Base-by-base conservation (phyloP, 2,888 invertebrate genomes). In the Phengaris alcon region DNA sequence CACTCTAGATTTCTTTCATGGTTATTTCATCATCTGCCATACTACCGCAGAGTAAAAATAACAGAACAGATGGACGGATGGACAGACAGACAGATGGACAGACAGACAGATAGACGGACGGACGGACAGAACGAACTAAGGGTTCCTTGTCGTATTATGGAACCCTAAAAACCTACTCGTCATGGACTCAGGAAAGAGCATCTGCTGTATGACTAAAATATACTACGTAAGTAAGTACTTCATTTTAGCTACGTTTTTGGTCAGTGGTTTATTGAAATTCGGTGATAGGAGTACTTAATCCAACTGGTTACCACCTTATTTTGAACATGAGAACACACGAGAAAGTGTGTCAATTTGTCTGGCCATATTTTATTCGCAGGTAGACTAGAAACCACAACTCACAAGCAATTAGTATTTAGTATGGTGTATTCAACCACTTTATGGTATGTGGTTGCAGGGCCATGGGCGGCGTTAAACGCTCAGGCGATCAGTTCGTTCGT, bases 301-400 rank as follows among this genome's bases (percentile, higher is more conserved):
- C 35, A 64, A 64, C 64, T 35, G 12, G 64, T 35, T 64, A 35
- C 6, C 35, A 10, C 6, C 4, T 35, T 35, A 64, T 35, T 64
- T 64, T 64, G 35, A 64, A 35, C 64, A 64, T 64, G 12, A 64
- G 22, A 10, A 64, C 22, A 64, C 22, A 12, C 64, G 64, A 35
- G 64, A 64, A 64, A 64, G 64, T 64, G 35, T 64, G 64, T 12
- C 22, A 64, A 59, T 59, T 59, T 59, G 59, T 57, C n/a, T 57
- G 55, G 15, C 22, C 22, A 22, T 22, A 59, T 59, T 22, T 59
- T 64, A 22, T 59, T 64, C 12, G 35, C 64, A 64, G 35, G 35
- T 10, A 64, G 6, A 35, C 10, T 35, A 35, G 64, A 64, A 35
- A 64, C 15, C 7, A 15, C 15, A 15, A 3, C 9, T 57, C 48